Evolutionary conservation across 2,797 vertebrate genomes (phyloP), one percentile per base, ranked within the genome.

Genomic region (Hafferia zeledoni): DNA sequence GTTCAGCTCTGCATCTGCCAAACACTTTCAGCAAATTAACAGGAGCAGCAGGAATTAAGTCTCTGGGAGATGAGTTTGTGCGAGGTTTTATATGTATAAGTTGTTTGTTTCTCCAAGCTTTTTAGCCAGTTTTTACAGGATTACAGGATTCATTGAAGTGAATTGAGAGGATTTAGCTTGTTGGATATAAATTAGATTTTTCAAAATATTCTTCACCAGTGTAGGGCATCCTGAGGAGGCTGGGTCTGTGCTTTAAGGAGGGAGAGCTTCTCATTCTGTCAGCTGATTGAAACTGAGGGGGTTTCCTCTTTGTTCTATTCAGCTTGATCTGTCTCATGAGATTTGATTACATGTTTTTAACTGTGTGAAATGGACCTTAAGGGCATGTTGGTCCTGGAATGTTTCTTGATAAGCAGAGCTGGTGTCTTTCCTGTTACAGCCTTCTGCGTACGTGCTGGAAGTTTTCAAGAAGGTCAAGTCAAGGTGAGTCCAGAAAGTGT

Each of bases 391-490:
- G 11, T 65, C 6, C 27, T 69, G 28, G 39, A 49, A 52, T 41
- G 15, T 75, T 80, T 85, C 17, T 68, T 79, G 50, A 49, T 87
- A 23, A 43, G 25, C 57, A 93, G 17, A 84, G 15, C 53, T 94
- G 39, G 33, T 94, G 33, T 88, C 25, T 95, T 69, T 86, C 20
- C 50, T 71, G 43, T 96, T 96, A 27, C 87, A 99, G 99, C 98
- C 99, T 28, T 98, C 99, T 23, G 98, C 96, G 0, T 99, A 99
- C 0, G 98, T 99, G n/a, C 94, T 99, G 35, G 99, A 99, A 50
- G 98, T 99, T 70, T 98, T 99, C 89, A 99, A 98, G 98, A 99
- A 99, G 90, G 98, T 99, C 95, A 98, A 97, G 91, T 99, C 99
- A 3, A 99, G 99, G 99, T 99, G 92, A 96, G 98, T 97, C 31